Base-by-base conservation (phyloP, 1,140 invertebrate species). In the Temnothorax curvispinosus region DNA sequence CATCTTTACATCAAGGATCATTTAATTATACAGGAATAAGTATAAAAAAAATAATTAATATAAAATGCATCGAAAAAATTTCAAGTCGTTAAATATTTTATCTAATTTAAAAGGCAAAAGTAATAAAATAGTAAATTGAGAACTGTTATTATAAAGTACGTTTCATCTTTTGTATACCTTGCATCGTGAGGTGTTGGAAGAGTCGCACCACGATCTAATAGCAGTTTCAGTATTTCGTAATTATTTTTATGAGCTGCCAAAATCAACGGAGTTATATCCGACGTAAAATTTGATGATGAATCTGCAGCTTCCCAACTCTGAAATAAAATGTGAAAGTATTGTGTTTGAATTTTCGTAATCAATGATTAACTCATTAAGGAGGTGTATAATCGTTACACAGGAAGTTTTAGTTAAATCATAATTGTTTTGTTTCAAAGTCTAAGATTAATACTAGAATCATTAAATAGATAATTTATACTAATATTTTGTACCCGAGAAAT, bases 181-280 rank as follows among this genome's bases (percentile, higher is more conserved):
- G 98, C 98, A 95, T 99, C 98, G 95, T 99, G 98, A 87, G 98
- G 98, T 94, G 98, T 97, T 0, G 98, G 98, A 74, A 99, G 94
- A 0, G 98, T 97, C 3, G 98, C 98, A 38, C 98, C 98, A 85
- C 98, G 96, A 95, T 99, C 98, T 85, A 99, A 95, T 5, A 99
- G 96, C 50, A 99, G 97, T 95, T 99, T 99, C 1, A 99, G 95
- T 88, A 99, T 99, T 96, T 99, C 98, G 93, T 99, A 99, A 95
- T 99, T 98, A 94, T 99, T 98, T 94, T 97, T 97, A 94, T 99
- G 98, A 44, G 98, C 98, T 44, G 98, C 98, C 38, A 99, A 95
- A 91, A 98, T 98, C 13, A 99, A 94, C 2, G 98, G 98, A 6
- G 98, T 99, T 91, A 99, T 98, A 93, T 99, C 98, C 1, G 97